A percentile compares a stretch with the other conserved stretches of the same genome.
phyloP scores from a whole-genome alignment of 2,888 invertebrate genomes.

The Liposcelis brunnea region DNA sequence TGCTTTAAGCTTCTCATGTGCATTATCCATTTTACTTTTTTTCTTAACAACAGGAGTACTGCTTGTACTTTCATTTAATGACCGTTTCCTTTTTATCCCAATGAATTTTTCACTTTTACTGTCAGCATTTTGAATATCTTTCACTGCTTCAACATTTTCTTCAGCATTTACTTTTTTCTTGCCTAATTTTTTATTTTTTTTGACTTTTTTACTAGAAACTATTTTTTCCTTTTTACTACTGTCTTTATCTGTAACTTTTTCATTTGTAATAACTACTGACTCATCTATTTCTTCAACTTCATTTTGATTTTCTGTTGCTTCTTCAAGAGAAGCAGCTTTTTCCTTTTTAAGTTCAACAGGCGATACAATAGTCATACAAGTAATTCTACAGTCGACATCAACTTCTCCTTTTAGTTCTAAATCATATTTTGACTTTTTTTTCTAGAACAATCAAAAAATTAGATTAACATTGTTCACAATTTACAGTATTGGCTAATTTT shows the following conservation, averaged over 20 bases:
- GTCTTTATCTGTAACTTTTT: constrained; percentile 3
- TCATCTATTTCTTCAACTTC: constrained; percentile 8
- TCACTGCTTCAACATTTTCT: constrained; percentile 12
- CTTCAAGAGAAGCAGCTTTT: constrained; percentile 5
- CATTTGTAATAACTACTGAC: constrained; percentile 11
- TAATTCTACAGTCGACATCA: constrained; percentile 46
- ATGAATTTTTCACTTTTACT: constrained; percentile 9
- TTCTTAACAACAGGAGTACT: constrained; percentile 1
- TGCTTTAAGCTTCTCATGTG: background rate
- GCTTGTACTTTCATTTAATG: background rate
- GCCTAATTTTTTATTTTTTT: constrained; percentile 17
- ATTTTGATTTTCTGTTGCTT: background rate
- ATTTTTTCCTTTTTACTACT: constrained; percentile 14
- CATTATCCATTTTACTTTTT: constrained; percentile 11
- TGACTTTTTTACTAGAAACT: constrained; percentile 17
- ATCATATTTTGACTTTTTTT: constrained; percentile 15
- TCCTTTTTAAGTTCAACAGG: constrained; percentile 11
- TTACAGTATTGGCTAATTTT: too few species aligned
- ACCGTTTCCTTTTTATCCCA: constrained; percentile 11
- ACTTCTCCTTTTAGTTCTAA: constrained; percentile 28
- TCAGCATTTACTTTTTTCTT: constrained; percentile 18
- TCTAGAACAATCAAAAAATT: background rate
- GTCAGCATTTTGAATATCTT: constrained; percentile 11
- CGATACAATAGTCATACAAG: constrained; percentile 43
- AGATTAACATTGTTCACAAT: too few species aligned